Evolutionary conservation across 2,113 vertebrate species (phyloP), one percentile per base, ranked within the genome.

Genomic region (Urocolius indicus): DNA sequence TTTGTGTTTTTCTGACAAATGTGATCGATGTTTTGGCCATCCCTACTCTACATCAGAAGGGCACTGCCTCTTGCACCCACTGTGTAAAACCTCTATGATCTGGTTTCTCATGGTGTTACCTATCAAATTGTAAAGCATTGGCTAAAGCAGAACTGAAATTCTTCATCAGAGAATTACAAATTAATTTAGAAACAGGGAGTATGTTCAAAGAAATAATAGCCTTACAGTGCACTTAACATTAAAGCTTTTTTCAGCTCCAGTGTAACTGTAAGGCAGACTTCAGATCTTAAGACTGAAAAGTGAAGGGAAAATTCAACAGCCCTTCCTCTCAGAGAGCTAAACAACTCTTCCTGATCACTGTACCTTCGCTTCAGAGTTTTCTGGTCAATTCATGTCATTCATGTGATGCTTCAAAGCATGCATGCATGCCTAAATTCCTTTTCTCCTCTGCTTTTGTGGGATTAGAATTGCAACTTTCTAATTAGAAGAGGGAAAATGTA

Each of bases 41-140:
- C 18, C 16, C 16, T 65, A 48, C 19, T 77, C 7, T 0, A 1
- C 27, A 5, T 17, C 7, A 30, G 23, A 27, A 27, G 11, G 36
- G 10, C 17, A 16, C 5, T n/a, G 32, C 15, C 41, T 74, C 38
- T 10, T 46, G 19, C 7, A 62, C 18, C 16, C 12, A 1, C 13
- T 13, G 12, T 17, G 41, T 32, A 29, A 79, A 73, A 9, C 6
- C 16, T 12, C 0, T 3, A 1, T 1, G 2, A 4, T n/a, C 32
- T 57, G 30, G 7, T 16, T 4, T 34, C 23, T 61, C 21, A 1
- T 22, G 26, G 10, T 57, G 41, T 21, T 8, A 9, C 55, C n/a
- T 41, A 29, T 2, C 43, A n/a, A 54, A 24, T 63, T 58, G 16
- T 46, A 24, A 16, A 21, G 52, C 21, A 13, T 3, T 17, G 16